Evolutionary conservation across 2,797 vertebrate genomes (phyloP).

Genomic region (Adelosebastes latens): DNA sequence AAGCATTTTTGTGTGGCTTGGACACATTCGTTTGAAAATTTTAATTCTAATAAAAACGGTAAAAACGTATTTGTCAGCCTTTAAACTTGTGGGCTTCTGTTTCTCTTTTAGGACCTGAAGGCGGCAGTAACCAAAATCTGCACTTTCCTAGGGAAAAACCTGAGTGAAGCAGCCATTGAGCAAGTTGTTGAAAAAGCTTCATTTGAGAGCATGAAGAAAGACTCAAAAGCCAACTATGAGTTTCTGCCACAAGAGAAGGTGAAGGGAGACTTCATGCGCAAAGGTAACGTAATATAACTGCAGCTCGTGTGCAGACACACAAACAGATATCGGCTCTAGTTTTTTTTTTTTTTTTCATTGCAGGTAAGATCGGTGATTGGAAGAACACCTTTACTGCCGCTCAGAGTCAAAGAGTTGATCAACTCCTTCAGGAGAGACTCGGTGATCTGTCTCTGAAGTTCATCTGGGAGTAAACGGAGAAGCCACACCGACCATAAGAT

Average conservation of each 20-base stretch:
- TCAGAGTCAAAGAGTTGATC: constrained; percentile 71
- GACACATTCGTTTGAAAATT: not conserved
- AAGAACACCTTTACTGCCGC: constrained; percentile 66
- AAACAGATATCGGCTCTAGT: too few relatives aligned
- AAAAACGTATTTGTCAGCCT: not conserved
- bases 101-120: constrained; percentile 60
- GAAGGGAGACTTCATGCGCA: constrained; percentile 63
- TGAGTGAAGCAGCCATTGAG: constrained; percentile 46
- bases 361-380: constrained; percentile 74
- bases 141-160: constrained; percentile 60
- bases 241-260: constrained; percentile 39
- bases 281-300: constrained; percentile 53
- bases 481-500: not conserved
- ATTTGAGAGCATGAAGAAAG: constrained; percentile 73
- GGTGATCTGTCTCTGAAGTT: constrained; percentile 50
- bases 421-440: constrained; percentile 60
- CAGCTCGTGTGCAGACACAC: not conserved
- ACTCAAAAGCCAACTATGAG: constrained; percentile 70
- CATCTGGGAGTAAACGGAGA: constrained; percentile 58
- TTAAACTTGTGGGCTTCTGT: not conserved
- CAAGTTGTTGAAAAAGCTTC: constrained; percentile 61
- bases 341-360: not conserved
- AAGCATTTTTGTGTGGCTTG: not conserved
- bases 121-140: constrained; percentile 64
- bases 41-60: fast-evolving